phyloP scores from a whole-genome alignment of 64 coral and sea anemone species.

The Porites australiensis region DNA sequence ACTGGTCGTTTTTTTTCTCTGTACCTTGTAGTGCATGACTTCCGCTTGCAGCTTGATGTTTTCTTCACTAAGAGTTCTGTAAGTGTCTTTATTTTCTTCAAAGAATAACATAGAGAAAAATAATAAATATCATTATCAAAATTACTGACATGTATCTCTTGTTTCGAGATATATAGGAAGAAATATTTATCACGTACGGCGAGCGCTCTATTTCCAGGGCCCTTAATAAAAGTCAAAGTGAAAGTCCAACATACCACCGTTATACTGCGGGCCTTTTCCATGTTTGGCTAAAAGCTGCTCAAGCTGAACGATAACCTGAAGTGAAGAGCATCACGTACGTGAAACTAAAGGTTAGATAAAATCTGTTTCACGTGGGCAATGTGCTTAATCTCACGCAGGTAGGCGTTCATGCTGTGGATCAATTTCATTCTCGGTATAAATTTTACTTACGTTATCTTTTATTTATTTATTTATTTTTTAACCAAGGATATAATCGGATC shows the following conservation, averaged over 20 bases:
- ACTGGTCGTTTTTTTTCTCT: neutral
- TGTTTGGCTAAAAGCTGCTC: slow-evolving; percentile 82
- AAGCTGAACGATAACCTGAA: slow-evolving; percentile 80
- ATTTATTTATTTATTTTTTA: too few relatives aligned
- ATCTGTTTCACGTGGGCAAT: neutral
- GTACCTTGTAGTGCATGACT: slow-evolving; percentile 70
- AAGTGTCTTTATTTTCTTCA: slow-evolving; percentile 5
- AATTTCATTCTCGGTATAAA: too few relatives aligned
- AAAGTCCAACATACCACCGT: slow-evolving; percentile 32
- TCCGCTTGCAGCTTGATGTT: slow-evolving; percentile 63
- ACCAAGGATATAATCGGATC: too few relatives aligned
- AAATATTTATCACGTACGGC: too few relatives aligned
- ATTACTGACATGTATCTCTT: neutral
- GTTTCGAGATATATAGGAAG: too few relatives aligned
- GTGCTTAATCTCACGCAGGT: too few relatives aligned
- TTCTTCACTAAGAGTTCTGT: slow-evolving; percentile 59
- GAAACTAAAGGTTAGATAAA: neutral
- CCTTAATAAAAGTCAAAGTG: too few relatives aligned
- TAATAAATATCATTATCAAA: too few relatives aligned
- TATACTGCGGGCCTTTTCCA: slow-evolving; percentile 32
- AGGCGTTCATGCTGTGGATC: too few relatives aligned
- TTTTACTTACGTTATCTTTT: too few relatives aligned
- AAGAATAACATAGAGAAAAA: neutral
- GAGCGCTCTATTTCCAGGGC: too few relatives aligned
- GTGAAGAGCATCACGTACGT: neutral